Evolutionary conservation across 2,888 invertebrate species (phyloP).

Genomic region (Acanthopleura granulata): DNA sequence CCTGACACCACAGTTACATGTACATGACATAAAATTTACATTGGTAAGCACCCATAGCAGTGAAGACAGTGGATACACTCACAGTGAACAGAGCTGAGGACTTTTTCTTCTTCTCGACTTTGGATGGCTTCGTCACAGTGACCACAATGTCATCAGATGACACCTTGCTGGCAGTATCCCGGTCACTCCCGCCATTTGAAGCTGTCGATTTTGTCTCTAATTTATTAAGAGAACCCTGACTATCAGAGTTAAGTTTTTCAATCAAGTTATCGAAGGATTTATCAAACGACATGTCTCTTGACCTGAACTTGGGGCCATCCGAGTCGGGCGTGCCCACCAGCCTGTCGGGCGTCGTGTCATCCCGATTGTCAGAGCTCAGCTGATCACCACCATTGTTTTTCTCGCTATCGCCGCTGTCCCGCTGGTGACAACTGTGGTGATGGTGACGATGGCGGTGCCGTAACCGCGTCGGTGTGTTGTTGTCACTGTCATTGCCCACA

Average conservation of each 20-base stretch:
- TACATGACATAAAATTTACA: no score
- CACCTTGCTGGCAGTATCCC: neutral
- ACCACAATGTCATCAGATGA: conserved; percentile 16
- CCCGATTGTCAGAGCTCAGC: conserved; percentile 4
- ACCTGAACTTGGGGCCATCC: conserved; percentile 26
- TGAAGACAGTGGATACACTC: conserved; percentile 32
- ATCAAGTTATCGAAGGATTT: conserved; percentile 56
- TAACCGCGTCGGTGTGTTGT: neutral
- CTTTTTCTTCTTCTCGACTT: conserved; percentile 60
- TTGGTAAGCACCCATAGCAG: no score
- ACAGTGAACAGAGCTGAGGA: conserved; percentile 63
- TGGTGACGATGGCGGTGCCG: neutral
- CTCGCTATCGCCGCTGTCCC: neutral
- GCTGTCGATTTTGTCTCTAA: conserved; percentile 2
- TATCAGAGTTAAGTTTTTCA: conserved; percentile 52
- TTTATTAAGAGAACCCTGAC: neutral
- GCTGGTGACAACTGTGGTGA: neutral
- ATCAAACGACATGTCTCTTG: conserved; percentile 54
- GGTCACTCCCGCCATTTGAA: conserved; percentile 12
- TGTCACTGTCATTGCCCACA: conserved; percentile 8
- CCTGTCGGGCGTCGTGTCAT: neutral
- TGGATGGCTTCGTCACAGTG: conserved; percentile 28
- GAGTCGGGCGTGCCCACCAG: neutral
- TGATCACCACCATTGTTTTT: neutral
- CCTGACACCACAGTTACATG: no score